A percentile compares a stretch with the other conserved stretches of the same genome.
Evolutionary conservation across 1,140 invertebrate species (phyloP).

Genomic region (Meloidogyne chitwoodi): DNA sequence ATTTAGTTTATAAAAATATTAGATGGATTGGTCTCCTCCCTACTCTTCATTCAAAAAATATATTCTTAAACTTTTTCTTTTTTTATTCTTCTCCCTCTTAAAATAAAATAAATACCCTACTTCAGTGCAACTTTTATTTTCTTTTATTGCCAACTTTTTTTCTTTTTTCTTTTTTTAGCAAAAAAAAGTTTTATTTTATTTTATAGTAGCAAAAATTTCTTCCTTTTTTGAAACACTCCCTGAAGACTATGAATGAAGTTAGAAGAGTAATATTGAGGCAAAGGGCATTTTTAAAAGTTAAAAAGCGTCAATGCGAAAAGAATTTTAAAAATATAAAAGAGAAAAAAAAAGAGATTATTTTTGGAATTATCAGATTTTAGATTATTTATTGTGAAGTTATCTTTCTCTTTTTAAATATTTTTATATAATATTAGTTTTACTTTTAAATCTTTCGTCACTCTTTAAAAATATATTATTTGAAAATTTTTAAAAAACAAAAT

Average conservation of each 20-base stretch:
- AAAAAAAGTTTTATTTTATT: background rate
- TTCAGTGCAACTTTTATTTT: no score
- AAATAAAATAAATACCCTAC: no score
- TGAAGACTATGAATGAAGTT: background rate
- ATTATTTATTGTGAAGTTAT: no score
- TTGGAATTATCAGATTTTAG: background rate
- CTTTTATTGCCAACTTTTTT: background rate
- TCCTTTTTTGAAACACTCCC: background rate
- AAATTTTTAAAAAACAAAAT: no score
- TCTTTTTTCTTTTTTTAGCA: background rate
- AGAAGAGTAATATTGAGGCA: background rate
- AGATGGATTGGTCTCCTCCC: no score
- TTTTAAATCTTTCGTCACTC: no score
- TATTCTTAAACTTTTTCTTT: background rate
- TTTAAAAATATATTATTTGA: no score
- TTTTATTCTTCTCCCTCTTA: background rate
- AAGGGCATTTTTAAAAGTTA: background rate
- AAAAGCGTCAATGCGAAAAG: background rate
- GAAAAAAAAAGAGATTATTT: background rate
- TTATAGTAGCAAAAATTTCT: background rate
- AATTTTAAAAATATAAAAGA: background rate
- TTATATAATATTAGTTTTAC: background rate
- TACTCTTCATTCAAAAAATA: no score
- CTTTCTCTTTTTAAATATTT: background rate
- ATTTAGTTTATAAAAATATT: no score